Evolutionary conservation across 1,140 invertebrate genomes (phyloP), one percentile per base, ranked within the genome.

Genomic region (Pygmarrhopalites habei): DNA sequence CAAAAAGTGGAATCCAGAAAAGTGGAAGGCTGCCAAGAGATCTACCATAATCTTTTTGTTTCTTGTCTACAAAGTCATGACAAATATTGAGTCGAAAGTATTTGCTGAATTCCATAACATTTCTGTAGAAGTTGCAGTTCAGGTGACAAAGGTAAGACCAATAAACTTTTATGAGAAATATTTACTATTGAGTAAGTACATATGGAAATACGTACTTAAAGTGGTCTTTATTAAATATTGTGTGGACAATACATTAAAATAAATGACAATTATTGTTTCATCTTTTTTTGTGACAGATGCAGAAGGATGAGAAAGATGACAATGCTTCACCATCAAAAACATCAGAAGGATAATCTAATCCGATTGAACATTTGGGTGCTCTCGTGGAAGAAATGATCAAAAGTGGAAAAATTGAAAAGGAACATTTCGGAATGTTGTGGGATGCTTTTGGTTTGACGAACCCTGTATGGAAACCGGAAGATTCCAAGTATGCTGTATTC

Each of bases 371-470:
- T 25, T 30, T 67, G 15, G 51, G 41, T 10, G 21, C 28, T 5
- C 21, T 67, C 4, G 39, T 64, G 41, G 21, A 21, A 14, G 32
- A 60, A 35, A 29, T 67, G 51, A 21, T 47, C 7, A 26, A 57
- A 23, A 58, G 29, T 19, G 17, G 49, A 21, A 56, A n/a, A 17
- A 21, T 62, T 7, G 44, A 25, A 26, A 35, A 46, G 3, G 29
- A 30, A 15, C 53, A 55, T 39, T 56, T 62, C 15, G 23, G 57
- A 39, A 39, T 62, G 41, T n/a, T 66, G 26, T 66, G 65, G 65
- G 65, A 66, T 60, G 65, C 65, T 1, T 66, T 59, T 23, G 41
- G 43, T 12, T 30, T 58, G 17, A 28, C 56, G 3, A 35, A 56
- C 28, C 35, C 35, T 4, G n/a, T 1, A 14, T 66, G 65, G 65